phyloP scores from a whole-genome alignment of 92 coral and sea anemone genomes.

The Galaxea fascicularis region DNA sequence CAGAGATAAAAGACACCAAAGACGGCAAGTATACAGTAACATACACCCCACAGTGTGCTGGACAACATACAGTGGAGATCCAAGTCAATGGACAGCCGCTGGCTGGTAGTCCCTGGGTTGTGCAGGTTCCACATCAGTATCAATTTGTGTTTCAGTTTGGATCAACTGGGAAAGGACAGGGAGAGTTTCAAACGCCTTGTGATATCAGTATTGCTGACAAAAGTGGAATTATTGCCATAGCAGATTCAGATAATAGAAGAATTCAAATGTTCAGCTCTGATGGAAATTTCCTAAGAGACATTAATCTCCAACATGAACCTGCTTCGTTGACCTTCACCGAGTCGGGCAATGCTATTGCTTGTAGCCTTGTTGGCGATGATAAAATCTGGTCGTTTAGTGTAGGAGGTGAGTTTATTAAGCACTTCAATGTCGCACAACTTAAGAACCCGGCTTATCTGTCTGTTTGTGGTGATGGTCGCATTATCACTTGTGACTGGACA shows the following conservation, averaged over 20 bases:
- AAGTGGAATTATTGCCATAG: constrained; percentile 23
- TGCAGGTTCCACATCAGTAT: constrained; percentile 56
- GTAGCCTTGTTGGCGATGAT: background rate
- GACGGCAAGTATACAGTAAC: constrained; percentile 60
- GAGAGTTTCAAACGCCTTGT: background rate
- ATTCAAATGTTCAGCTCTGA: constrained; percentile 21
- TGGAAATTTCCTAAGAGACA: constrained; percentile 29
- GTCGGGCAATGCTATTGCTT: background rate
- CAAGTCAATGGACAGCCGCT: constrained; percentile 37
- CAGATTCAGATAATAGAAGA: background rate
- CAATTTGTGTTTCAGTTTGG: constrained; percentile 30
- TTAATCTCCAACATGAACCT: background rate
- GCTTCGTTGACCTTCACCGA: background rate
- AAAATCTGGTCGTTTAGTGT: constrained; percentile 37
- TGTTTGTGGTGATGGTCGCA: constrained; percentile 14
- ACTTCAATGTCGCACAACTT: constrained; percentile 27
- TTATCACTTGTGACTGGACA: background rate
- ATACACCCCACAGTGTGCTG: constrained; percentile 46
- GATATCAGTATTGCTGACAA: background rate
- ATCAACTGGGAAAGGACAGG: background rate
- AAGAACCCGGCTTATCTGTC: background rate
- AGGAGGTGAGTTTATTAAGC: constrained; percentile 53
- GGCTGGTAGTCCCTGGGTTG: constrained; percentile 44
- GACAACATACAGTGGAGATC: constrained; percentile 45
- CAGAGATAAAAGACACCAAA: constrained; percentile 52